These are phyloP conservation scores for Ataeniobius toweri DNA, from an alignment of 2,797 vertebrate species.

Conservation along the genomic window DNA sequence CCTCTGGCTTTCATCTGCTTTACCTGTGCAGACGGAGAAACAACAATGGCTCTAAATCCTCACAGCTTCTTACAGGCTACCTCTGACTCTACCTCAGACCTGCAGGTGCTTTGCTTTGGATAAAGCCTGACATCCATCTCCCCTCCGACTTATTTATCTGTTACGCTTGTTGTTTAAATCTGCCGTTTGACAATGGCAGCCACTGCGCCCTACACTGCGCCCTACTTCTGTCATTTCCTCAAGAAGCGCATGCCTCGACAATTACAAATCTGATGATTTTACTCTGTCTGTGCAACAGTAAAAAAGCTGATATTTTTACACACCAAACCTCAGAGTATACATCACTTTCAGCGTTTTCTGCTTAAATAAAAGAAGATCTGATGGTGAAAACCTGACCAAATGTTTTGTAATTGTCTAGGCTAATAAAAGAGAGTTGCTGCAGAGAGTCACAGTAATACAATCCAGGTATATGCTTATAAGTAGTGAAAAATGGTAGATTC, in stretches of 20 bases:
- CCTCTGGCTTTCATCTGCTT: slow-evolving; percentile 11
- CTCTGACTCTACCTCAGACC: slow-evolving; percentile 6
- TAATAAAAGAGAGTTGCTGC: not conserved
- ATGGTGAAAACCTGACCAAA: not conserved
- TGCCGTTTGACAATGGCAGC: slow-evolving; percentile 6
- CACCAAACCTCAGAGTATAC: not conserved
- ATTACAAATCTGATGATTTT: slow-evolving; percentile 4
- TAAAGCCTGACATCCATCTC: slow-evolving; percentile 32
- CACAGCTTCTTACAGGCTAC: slow-evolving; percentile 1
- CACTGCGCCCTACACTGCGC: slow-evolving; percentile 7
- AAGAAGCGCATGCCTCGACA: slow-evolving; percentile 13
- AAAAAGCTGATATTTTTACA: not conserved
- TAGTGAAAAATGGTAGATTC: slow-evolving; percentile 6
- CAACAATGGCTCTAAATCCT: slow-evolving; percentile 8
- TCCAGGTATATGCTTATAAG: slow-evolving; percentile 18
- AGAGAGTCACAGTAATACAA: not conserved
- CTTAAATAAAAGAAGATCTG: not conserved
- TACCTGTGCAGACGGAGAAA: slow-evolving; percentile 26
- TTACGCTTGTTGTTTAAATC: slow-evolving; percentile 22
- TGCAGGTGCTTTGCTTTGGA: not conserved
- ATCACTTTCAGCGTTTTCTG: not conserved
- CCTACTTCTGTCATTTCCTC: slow-evolving; percentile 22
- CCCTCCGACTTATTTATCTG: slow-evolving; percentile 9
- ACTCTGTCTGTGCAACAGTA: not conserved
- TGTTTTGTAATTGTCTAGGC: not conserved